These are phyloP conservation scores for Triplophysa siluroides DNA, from an alignment of 2,113 vertebrate genomes.

Conservation along the genomic window DNA sequence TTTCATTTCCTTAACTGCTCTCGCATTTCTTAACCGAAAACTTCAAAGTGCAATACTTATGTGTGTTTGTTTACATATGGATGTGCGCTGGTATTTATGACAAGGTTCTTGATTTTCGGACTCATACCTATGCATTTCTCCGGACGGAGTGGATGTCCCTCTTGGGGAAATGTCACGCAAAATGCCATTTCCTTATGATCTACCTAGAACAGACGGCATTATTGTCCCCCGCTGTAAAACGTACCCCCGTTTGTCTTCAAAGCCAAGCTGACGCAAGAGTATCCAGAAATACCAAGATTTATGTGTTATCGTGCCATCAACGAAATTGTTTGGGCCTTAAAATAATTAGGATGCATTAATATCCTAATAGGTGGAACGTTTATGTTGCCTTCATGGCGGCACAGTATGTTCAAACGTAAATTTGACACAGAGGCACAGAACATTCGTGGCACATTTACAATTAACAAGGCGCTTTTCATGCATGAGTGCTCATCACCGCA, in stretches of 20 bases:
- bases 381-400: not conserved
- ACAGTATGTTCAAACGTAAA: not conserved
- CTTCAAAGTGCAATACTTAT: not conserved
- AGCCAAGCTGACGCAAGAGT: not conserved
- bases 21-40: not conserved
- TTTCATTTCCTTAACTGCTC: slow-evolving; percentile 27
- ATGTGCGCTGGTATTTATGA: not conserved
- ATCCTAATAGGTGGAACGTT: not conserved
- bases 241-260: not conserved
- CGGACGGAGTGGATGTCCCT: not conserved
- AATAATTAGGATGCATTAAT: slow-evolving; percentile 18
- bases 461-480: not conserved
- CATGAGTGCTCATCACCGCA: not conserved
- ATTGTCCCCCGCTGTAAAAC: not conserved
- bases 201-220: not conserved
- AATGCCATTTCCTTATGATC: slow-evolving; percentile 7
- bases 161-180: not conserved
- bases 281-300: not conserved
- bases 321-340: slow-evolving; percentile 3
- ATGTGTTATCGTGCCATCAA: not conserved
- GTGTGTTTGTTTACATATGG: not conserved
- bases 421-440: not conserved
- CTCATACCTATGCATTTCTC: not conserved
- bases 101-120: not conserved
- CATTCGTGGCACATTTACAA: slow-evolving; percentile 11